Evolutionary conservation across 2,797 vertebrate genomes (phyloP), one percentile per base, ranked within the genome.

Genomic region (Acanthornis magna): DNA sequence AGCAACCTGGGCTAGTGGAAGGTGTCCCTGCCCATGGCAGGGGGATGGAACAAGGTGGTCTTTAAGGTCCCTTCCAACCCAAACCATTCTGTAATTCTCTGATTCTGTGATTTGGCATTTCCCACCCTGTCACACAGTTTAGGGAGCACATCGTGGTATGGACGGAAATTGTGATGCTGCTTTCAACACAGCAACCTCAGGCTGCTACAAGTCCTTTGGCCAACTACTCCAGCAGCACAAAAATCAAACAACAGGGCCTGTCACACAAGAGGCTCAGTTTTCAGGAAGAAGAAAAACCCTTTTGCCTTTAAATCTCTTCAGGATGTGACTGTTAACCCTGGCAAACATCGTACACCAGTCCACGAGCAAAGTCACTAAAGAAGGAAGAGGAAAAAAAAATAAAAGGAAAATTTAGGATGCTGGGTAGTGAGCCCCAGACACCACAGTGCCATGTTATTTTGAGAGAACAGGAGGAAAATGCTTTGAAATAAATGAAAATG

Each of bases 401-500:
- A 2, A 36, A 57, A 79, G 9, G 3, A 79, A 47, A 86, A 51
- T n/a, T 6, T 25, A 5, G 6, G 25, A 12, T 66, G 38, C 23
- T 68, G 29, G 16, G 7, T 7, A 18, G 13, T 7, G 32, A 91
- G 3, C 22, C 25, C 26, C 57, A 75, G 47, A 34, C 20, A 3
- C 16, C 2, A 1, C 4, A 3, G 13, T n/a, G n/a, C 43, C 2
- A 1, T 11, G 10, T 26, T 43, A 43, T 23, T 78, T 80, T 36
- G 10, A 72, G 63, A 47, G 71, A 84, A 55, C 7, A 38, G 5
- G 15, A 50, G 48, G 65, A 74, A 16, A 42, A 10, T 0, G 0
- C 38, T 67, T 71, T 5, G 22, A 80, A 90, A 38, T 13, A 48
- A 71, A 48, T 27, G 5, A 23, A 67, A 77, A 48, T 47, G 22